Evolutionary conservation across 2,888 invertebrate species (phyloP).

Genomic region (Apamea crenata): DNA sequence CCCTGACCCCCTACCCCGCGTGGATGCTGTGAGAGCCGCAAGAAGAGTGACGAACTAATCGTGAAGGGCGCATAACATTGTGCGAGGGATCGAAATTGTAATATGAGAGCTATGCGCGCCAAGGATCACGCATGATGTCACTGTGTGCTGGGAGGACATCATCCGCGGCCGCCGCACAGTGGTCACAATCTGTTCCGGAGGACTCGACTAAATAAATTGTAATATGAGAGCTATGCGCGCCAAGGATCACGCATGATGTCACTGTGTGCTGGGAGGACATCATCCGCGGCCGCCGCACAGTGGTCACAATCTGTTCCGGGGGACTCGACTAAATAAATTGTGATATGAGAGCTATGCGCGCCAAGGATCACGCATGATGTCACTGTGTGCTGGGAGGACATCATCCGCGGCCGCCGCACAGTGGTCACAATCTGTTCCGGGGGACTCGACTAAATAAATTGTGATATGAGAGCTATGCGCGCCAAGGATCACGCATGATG

Average conservation of each 20-base stretch:
- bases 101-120: neutral
- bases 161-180: neutral
- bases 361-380: neutral
- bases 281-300: neutral
- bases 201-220: too few relatives aligned
- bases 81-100: neutral
- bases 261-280: neutral
- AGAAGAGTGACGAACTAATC: constrained; percentile 34
- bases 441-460: too few relatives aligned
- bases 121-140: neutral
- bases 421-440: too few relatives aligned
- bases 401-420: neutral
- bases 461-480: neutral
- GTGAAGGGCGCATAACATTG: constrained; percentile 21
- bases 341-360: neutral
- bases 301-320: too few relatives aligned
- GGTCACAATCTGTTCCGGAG: too few relatives aligned
- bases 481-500: neutral
- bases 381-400: neutral
- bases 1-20: too few relatives aligned
- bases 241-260: neutral
- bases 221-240: neutral
- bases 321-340: too few relatives aligned
- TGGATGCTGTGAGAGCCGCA: neutral
- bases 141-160: neutral